phyloP scores from a whole-genome alignment of 2,888 invertebrate species.

The Branchipolynoe longqiensis region DNA sequence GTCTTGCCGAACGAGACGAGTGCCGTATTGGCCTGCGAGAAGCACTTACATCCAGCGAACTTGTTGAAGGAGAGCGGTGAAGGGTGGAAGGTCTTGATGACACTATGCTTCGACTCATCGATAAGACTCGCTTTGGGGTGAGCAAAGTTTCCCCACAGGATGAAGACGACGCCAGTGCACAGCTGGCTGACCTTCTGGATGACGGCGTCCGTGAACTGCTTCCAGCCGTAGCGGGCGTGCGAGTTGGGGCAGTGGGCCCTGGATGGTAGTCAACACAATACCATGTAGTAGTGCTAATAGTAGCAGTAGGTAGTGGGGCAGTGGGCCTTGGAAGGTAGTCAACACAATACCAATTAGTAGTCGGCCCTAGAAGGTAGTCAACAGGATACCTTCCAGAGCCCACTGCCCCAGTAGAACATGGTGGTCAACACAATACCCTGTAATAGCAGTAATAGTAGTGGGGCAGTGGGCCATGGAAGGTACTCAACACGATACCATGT shows the following conservation, averaged over 20 bases:
- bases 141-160: constrained; percentile 79
- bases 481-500: too few species aligned
- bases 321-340: too few species aligned
- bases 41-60: constrained; percentile 76
- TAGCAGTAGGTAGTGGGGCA: too few species aligned
- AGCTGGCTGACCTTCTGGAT: constrained; percentile 72
- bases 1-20: constrained; percentile 69
- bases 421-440: too few species aligned
- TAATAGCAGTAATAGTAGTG: too few species aligned
- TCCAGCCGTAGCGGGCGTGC: constrained; percentile 78
- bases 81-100: constrained; percentile 79
- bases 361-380: too few species aligned
- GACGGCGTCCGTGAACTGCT: constrained; percentile 77
- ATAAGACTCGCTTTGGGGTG: constrained; percentile 76
- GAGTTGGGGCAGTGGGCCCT: constrained; percentile 78
- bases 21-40: constrained; percentile 73
- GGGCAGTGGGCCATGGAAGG: too few species aligned
- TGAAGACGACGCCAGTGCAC: constrained; percentile 73
- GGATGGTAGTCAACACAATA: too few species aligned
- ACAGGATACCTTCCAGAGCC: too few species aligned
- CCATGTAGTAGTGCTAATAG: too few species aligned
- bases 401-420: too few species aligned
- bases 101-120: constrained; percentile 71
- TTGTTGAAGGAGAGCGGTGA: constrained; percentile 77
- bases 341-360: too few species aligned